phyloP scores from a whole-genome alignment of 2,113 vertebrate species.

The Nannospalax galili region DNA sequence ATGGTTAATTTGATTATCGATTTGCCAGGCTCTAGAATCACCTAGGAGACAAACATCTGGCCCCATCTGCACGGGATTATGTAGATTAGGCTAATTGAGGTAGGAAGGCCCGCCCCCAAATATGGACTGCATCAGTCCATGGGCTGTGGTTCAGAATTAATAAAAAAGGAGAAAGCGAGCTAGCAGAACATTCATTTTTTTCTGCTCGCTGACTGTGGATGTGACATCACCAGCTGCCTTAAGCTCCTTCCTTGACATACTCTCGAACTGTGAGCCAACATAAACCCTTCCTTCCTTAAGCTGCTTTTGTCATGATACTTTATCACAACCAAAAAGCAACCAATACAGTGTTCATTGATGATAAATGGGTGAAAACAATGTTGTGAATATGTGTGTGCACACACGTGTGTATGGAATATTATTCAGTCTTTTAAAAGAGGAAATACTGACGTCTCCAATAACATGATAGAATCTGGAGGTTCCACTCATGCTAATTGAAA shows the following conservation, averaged over 20 bases:
- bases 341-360: not conserved
- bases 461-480: not conserved
- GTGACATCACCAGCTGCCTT: not conserved
- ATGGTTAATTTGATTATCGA: too few relatives aligned
- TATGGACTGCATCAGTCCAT: too few relatives aligned
- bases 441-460: not conserved
- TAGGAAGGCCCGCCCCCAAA: not conserved
- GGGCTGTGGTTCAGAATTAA: not conserved
- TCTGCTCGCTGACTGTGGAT: not conserved
- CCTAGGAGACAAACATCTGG: not conserved
- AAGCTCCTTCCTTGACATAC: not conserved
- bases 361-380: not conserved
- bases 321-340: not conserved
- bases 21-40: not conserved
- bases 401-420: not conserved
- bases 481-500: not conserved
- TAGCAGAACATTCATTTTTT: too few relatives aligned
- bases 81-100: not conserved
- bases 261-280: not conserved
- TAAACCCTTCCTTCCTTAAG: not conserved
- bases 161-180: not conserved
- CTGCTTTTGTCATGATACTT: not conserved
- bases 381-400: not conserved
- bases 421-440: not conserved
- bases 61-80: not conserved